Evolutionary conservation across 2,888 invertebrate genomes (phyloP), one percentile per base, ranked within the genome.

Genomic region (Anagyrus pseudococci): DNA sequence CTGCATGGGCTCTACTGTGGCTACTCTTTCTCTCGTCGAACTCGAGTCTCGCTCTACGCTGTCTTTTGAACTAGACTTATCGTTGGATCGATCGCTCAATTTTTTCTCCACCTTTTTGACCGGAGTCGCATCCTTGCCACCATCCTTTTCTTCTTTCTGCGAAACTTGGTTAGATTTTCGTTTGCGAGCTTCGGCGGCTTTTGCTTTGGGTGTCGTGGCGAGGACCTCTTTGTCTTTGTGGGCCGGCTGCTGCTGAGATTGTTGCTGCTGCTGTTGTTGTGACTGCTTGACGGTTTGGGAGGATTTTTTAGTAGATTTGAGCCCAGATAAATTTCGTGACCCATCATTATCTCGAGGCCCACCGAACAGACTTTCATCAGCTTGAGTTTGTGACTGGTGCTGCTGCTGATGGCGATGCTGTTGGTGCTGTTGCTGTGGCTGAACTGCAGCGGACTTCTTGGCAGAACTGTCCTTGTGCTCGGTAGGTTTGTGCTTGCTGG

Each of bases 331-430:
- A 80, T 75, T 71, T 80, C 80, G 74, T 74, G 77, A 15, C 79
- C 80, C 80, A 80, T 80, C 80, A 79, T 81, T 71, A 80, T 80
- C 76, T 80, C 80, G 70, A 78, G 76, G 61, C 75, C 80, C 73
- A 80, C 76, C 60, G 75, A 79, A 72, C 76, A 78, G 58, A 80
- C 77, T 68, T 74, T 76, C 74, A 73, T 77, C 71, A 75, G 62
- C 29, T 70, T 77, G 52, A 68, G 68, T 60, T 65, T 71, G 67
- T 53, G 70, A 58, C 66, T 64, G 64, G 64, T 69, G 71, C 70
- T 73, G 71, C 58, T 72, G 70, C 68, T 71, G 73, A 84, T 83
- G 83, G 83, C 78, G 81, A 77, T 76, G 82, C 82, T 70, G 71
- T 50, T 71, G 70, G 46, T 68, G 68, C n/a, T n/a, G 74, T 68